phyloP scores from a whole-genome alignment of 2,888 invertebrate genomes.

The Eulithis testata region DNA sequence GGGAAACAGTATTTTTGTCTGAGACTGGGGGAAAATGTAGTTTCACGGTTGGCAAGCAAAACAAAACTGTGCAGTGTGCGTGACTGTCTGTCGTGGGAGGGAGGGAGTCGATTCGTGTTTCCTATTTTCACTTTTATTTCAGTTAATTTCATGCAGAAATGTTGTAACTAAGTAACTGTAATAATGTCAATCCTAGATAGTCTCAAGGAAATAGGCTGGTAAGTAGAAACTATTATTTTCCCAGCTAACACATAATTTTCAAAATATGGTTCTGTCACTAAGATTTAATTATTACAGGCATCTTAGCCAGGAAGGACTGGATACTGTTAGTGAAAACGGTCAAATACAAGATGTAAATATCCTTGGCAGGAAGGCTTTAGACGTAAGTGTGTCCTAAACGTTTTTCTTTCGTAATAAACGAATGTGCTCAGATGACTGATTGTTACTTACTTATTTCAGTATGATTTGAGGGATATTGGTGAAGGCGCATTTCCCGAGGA shows the following conservation, averaged over 20 bases:
- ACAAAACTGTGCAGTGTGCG: too few relatives aligned
- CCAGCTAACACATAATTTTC: not conserved
- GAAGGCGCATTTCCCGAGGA: conserved; percentile 89
- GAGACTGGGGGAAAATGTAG: too few relatives aligned
- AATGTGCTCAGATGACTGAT: conserved; percentile 38
- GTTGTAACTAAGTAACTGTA: conserved; percentile 62
- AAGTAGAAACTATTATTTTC: conserved; percentile 49
- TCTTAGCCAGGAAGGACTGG: conserved; percentile 88
- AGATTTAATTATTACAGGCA: conserved; percentile 84
- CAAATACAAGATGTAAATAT: conserved; percentile 86
- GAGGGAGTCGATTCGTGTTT: conserved; percentile 59
- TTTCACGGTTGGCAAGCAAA: too few relatives aligned
- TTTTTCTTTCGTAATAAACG: conserved; percentile 30
- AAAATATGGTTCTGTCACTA: conserved; percentile 34
- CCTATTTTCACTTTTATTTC: conserved; percentile 60
- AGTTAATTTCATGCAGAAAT: conserved; percentile 67
- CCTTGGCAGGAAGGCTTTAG: conserved; percentile 87
- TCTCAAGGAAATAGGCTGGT: conserved; percentile 88
- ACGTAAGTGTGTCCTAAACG: conserved; percentile 84
- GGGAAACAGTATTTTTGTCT: too few relatives aligned
- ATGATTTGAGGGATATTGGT: conserved; percentile 93
- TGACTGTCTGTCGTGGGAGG: too few relatives aligned
- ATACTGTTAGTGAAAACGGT: conserved; percentile 87
- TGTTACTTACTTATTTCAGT: conserved; percentile 73
- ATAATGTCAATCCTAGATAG: conserved; percentile 86